phyloP scores from a whole-genome alignment of 1,140 invertebrate genomes.

The Idris sp. region DNA sequence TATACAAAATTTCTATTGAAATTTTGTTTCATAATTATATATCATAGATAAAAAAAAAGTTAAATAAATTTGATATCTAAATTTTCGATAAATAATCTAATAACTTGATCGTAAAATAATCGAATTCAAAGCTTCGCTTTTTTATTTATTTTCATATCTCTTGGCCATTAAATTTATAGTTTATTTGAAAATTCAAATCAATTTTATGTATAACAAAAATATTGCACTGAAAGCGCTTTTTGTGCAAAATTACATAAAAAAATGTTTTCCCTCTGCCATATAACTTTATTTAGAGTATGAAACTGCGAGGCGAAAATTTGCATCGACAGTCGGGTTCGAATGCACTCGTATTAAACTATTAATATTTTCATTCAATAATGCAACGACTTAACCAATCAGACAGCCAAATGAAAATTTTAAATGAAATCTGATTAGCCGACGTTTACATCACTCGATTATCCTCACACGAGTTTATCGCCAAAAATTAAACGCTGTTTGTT shows the following conservation, averaged over 20 bases:
- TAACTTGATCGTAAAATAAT: too few relatives aligned
- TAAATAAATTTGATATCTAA: too few relatives aligned
- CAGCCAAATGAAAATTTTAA: slow-evolving; percentile 21
- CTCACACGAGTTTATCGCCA: slow-evolving; percentile 5
- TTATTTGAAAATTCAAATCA: slow-evolving; percentile 25
- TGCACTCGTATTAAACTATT: slow-evolving; percentile 27
- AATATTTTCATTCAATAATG: slow-evolving; percentile 41
- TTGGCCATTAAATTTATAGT: slow-evolving; percentile 11
- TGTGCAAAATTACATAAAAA: slow-evolving; percentile 23
- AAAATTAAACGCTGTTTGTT: slow-evolving; percentile 18
- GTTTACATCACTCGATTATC: slow-evolving; percentile 26
- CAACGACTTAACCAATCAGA: slow-evolving; percentile 33
- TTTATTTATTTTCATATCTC: not conserved
- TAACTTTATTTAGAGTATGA: slow-evolving; percentile 25
- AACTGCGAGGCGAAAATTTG: slow-evolving; percentile 21
- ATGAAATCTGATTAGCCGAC: slow-evolving; percentile 30
- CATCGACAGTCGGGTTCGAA: slow-evolving; percentile 18
- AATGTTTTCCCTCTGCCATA: slow-evolving; percentile 8
- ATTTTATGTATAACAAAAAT: slow-evolving; percentile 26
- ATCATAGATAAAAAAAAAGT: too few relatives aligned
- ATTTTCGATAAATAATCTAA: too few relatives aligned
- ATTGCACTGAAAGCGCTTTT: slow-evolving; percentile 21
- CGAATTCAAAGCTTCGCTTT: too few relatives aligned
- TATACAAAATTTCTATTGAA: too few relatives aligned
- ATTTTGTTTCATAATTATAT: too few relatives aligned